Evolutionary conservation across 1,140 invertebrate species (phyloP).

Genomic region (Apis florea): DNA sequence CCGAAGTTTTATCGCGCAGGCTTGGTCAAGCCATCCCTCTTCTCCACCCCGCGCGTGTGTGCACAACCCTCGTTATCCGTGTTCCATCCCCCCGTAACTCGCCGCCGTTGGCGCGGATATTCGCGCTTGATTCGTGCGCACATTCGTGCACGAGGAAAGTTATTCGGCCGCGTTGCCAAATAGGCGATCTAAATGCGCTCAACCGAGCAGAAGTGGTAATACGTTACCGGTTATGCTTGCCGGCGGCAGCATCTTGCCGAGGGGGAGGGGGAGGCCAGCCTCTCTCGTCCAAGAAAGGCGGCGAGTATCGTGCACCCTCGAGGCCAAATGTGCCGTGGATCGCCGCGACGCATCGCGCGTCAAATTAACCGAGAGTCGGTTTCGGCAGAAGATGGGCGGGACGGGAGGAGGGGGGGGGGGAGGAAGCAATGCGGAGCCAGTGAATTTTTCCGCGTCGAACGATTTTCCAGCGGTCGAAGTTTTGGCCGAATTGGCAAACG

Average conservation of each 20-base stretch:
- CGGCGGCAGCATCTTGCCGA: constrained; percentile 71
- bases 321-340: constrained; percentile 46
- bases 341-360: constrained; percentile 49
- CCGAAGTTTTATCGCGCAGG: constrained; percentile 51
- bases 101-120: constrained; percentile 55
- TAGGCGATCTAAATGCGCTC: constrained; percentile 75
- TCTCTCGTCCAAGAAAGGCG: constrained; percentile 52
- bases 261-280: constrained; percentile 30
- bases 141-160: constrained; percentile 57
- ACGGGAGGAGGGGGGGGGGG: not conserved
- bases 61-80: not conserved
- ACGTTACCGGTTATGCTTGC: constrained; percentile 74
- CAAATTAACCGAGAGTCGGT: constrained; percentile 54
- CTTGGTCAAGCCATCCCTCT: constrained; percentile 12
- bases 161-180: constrained; percentile 72
- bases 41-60: not conserved
- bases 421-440: constrained; percentile 2
- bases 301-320: too few relatives aligned
- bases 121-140: constrained; percentile 61
- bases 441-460: constrained; percentile 50
- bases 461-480: constrained; percentile 49
- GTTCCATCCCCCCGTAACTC: constrained; percentile 36
- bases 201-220: constrained; percentile 74
- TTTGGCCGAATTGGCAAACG: constrained; percentile 50
- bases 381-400: not conserved